These are phyloP conservation scores for Ciconia maguari DNA, from an alignment of 2,113 vertebrate genomes.

Conservation along the genomic window DNA sequence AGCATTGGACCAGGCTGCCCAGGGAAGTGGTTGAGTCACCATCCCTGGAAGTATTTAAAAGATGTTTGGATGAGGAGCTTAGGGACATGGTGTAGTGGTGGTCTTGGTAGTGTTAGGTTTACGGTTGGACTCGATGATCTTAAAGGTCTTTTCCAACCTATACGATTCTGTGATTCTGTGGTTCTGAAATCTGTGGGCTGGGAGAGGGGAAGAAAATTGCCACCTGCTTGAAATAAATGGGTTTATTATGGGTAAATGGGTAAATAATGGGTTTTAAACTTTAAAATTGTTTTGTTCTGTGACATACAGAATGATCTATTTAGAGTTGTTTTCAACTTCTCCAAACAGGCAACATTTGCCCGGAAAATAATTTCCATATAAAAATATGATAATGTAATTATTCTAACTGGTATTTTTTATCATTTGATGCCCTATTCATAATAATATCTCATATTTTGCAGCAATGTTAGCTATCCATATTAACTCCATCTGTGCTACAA, in stretches of 20 bases:
- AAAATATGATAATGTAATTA: conserved; percentile 75
- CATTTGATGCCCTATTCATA: conserved; percentile 61
- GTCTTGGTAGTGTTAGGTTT: too few species aligned
- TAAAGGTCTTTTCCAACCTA: too few species aligned
- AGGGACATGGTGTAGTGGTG: too few species aligned
- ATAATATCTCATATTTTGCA: conserved; percentile 54
- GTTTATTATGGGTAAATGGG: conserved; percentile 38
- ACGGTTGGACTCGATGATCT: too few species aligned
- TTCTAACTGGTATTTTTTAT: conserved; percentile 68
- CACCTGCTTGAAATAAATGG: conserved; percentile 76
- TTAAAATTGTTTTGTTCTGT: conserved; percentile 70
- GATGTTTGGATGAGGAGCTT: too few species aligned
- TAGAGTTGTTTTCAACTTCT: conserved; percentile 68
- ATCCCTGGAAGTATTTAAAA: too few species aligned
- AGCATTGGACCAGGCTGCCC: too few species aligned
- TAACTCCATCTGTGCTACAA: conserved; percentile 39
- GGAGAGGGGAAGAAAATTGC: conserved; percentile 72
- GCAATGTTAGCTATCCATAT: conserved; percentile 44
- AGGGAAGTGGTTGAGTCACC: too few species aligned
- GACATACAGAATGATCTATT: conserved; percentile 54
- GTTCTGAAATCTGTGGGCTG: conserved; percentile 58
- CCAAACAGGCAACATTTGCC: conserved; percentile 57
- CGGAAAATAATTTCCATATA: conserved; percentile 72
- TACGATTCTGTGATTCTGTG: too few species aligned
- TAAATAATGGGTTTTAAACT: conserved; percentile 73